Base-by-base conservation (phyloP, 2,888 invertebrate genomes). In the Idaea biselata region DNA sequence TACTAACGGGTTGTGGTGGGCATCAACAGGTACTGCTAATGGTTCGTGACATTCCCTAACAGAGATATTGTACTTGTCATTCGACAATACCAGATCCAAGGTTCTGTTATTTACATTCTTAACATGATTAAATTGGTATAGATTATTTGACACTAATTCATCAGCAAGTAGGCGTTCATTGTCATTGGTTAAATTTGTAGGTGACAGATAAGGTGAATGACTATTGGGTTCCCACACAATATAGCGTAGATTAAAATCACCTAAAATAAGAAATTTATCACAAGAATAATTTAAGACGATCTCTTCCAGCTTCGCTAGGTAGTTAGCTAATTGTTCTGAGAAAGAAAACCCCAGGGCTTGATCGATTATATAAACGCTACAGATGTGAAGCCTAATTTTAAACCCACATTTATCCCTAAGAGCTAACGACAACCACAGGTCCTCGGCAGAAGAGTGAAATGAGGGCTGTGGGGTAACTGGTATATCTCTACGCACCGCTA, bases 191-290 rank as follows among this genome's bases (percentile, higher is more conserved):
- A 31, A 16, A 6, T 58, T 57, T 7, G 4, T 32, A 14, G 31
- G 62, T 17, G 6, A 44, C 1, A 60, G 31, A 32, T 58, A 16
- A 2, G 14, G 11, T 5, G 25, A 25, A 1, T 44, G 7, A 0
- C 0, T 5, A 16, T 11, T 17, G 0, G 25, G 25, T 11, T 8
- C 5, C 57, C 60, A 65, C 5, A 6, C 8, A 17, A 65, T 62
- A 18, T n/a, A 18, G 18, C 64, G 64, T 44, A 64, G 16, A 25
- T 64, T 67, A 61, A 67, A 63, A 44, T 64, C 63, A 0, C 62
- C 62, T 0, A 60, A 14, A 7, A 59, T 60, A 4, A 65, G 53
- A 31, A 25, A 62, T 2, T 14, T 17, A 14, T 65, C 62, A 0
- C 25, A 16, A 0, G 59, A 18, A 8, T 57, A 32, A 14, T 16